Percentiles rank a stretch among this genome's conserved stretches.
These are phyloP conservation scores for Gorsachius goisagi DNA, from an alignment of 2,113 vertebrate species.

Conservation along the genomic window DNA sequence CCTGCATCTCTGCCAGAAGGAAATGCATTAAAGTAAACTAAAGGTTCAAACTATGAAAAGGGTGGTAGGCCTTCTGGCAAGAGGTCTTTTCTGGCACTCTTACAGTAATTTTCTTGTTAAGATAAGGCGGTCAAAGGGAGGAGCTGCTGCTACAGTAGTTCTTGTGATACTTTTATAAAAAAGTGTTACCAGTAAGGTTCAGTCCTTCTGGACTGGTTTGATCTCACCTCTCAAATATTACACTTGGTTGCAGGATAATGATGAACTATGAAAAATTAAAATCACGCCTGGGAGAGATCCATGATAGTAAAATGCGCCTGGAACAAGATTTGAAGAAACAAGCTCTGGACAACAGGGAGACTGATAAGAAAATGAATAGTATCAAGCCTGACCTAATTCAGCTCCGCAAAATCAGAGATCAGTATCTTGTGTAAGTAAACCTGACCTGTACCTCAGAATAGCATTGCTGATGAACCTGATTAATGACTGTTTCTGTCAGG, in stretches of 20 bases:
- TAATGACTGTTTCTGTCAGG: neutral
- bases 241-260: slow-evolving; percentile 81
- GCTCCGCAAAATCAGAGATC: slow-evolving; percentile 93
- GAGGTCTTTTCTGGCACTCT: neutral
- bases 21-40: neutral
- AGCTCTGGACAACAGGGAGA: slow-evolving; percentile 94
- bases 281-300: slow-evolving; percentile 92
- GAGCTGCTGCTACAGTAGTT: neutral
- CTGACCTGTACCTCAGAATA: neutral
- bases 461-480: neutral
- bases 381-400: slow-evolving; percentile 94
- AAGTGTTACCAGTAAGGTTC: neutral
- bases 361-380: slow-evolving; percentile 95
- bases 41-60: neutral
- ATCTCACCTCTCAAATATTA: slow-evolving; percentile 2
- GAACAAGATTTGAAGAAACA: slow-evolving; percentile 94
- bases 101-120: neutral
- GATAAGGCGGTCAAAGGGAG: neutral
- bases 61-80: neutral
- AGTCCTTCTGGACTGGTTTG: neutral
- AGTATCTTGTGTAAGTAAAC: slow-evolving; percentile 91
- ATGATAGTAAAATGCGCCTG: slow-evolving; percentile 91
- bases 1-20: neutral
- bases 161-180: neutral
- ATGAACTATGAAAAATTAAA: slow-evolving; percentile 96